phyloP scores from a whole-genome alignment of 2,888 invertebrate species.

The Lycophotia porphyrea region DNA sequence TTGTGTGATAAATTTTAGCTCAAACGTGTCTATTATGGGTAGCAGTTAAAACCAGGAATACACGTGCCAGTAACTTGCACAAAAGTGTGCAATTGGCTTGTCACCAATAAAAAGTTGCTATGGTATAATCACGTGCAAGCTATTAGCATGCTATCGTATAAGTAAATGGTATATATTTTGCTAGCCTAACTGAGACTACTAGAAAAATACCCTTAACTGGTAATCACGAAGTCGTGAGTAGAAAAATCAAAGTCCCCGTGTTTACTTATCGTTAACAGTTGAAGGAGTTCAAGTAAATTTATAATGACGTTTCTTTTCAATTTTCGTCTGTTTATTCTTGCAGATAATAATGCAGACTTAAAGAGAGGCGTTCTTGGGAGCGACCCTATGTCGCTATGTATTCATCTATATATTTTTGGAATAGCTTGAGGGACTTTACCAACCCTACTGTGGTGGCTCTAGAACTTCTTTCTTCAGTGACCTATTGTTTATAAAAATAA shows the following conservation, averaged over 20 bases:
- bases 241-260: neutral
- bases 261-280: conserved; percentile 25
- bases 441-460: no score
- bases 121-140: neutral
- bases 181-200: neutral
- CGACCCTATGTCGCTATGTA: neutral
- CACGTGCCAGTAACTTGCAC: neutral
- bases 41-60: neutral
- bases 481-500: neutral
- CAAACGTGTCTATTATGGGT: neutral
- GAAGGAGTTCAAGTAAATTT: conserved; percentile 24
- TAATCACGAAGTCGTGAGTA: neutral
- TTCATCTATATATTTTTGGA: neutral
- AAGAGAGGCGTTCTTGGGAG: neutral
- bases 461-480: neutral
- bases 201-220: neutral
- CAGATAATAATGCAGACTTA: neutral
- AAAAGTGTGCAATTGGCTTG: neutral
- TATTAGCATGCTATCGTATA: neutral
- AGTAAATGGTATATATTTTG: neutral
- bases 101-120: neutral
- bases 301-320: conserved; percentile 25
- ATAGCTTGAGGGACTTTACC: neutral
- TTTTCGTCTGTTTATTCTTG: conserved; percentile 4
- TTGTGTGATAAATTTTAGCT: neutral